Evolutionary conservation across 37 sponge, comb jelly and placozoan genomes (phyloP), one percentile per base, ranked within the genome.

Genomic region (Ianthella basta): DNA sequence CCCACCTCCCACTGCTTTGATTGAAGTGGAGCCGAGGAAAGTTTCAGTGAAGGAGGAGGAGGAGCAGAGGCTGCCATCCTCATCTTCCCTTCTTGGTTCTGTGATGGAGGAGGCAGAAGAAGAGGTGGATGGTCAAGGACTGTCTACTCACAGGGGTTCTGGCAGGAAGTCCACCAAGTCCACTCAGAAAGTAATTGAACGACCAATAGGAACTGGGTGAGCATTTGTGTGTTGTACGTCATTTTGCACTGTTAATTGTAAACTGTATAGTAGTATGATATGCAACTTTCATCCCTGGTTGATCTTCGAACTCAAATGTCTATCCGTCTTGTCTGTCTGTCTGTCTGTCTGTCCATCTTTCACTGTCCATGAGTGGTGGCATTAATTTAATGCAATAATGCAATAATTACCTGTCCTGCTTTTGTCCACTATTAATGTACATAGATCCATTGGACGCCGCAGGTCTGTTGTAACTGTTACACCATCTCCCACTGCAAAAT

Each of bases 101-200:
- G 78, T 75, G 21, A 50, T 75, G 0, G 78, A 75, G 78, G 78
- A 75, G 25, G 78, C 14, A 41, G 78, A 75, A 23, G 54, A 75
- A 15, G 10, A 19, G 24, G 64, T 61, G 24, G 64, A 61, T 61
- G 64, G 64, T 6, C 64, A 61, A 12, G 24, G 27, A 61, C 4
- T 27, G 10, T 61, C 29, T 12, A 61, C 64, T 61, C 64, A 61
- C 4, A 61, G 13, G 64, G 64, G 27, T 13, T 27, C 64, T 29
- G 13, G 64, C 4, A 3, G 8, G 37, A n/a, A 73, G 10, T 2
- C 4, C 32, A 14, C 36, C 35, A 73, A 73, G 75, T 3, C 55
- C 0, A 21, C 24, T 20, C n/a, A 78, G 55, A 55, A 78, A 56
- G 56, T 78, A 37, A 56, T 56, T 40, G 79, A 53, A 39, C 24